Conservation (phyloP, 23 tunicate genomes). For the Ciona savignyi region DNA sequence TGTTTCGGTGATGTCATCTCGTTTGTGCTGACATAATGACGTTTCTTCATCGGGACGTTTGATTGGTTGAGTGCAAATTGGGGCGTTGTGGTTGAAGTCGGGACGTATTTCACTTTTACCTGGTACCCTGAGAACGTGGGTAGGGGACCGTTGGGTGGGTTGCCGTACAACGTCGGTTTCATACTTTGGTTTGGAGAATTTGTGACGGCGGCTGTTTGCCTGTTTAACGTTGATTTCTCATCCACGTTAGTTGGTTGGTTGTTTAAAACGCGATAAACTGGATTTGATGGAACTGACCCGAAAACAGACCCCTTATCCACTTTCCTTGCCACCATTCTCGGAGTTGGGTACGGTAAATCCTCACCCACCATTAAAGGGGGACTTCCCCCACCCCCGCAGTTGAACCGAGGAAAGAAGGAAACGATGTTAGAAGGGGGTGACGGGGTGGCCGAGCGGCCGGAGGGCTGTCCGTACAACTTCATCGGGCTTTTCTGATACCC, state of each 20-base stretch:
- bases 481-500: too few relatives aligned
- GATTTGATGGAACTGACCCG: not conserved
- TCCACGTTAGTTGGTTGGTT: too few relatives aligned
- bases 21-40: conserved; percentile 9
- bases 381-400: conserved; percentile 60
- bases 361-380: conserved; percentile 40
- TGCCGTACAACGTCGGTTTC: not conserved
- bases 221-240: not conserved
- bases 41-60: conserved; percentile 48
- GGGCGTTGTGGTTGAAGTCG: conserved; percentile 1
- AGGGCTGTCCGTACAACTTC: conserved; percentile 14
- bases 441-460: conserved; percentile 63
- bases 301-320: not conserved
- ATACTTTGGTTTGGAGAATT: not conserved
- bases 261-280: not conserved
- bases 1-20: not conserved
- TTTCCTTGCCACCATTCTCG: not conserved
- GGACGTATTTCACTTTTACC: conserved; percentile 50
- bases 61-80: conserved; percentile 16
- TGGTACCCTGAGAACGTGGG: conserved; percentile 45
- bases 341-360: not conserved
- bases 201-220: not conserved
- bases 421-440: conserved; percentile 55
- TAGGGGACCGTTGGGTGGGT: conserved; percentile 6
- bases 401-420: conserved; percentile 62